Base-by-base conservation (phyloP, 2,797 vertebrate genomes). In the Poecilia gillii region DNA sequence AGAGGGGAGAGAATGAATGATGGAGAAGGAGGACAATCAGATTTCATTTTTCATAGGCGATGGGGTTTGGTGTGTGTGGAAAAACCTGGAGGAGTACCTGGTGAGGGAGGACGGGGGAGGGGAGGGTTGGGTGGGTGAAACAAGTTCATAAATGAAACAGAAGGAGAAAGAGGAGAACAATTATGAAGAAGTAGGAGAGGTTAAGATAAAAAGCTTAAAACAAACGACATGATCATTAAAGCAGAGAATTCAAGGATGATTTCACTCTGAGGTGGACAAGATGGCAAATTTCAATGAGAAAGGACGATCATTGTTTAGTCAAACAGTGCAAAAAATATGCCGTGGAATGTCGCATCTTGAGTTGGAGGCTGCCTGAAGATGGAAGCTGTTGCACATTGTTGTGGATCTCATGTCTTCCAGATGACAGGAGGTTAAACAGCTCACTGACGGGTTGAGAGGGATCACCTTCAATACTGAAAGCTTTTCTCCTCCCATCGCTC, bases 41-140 rank as follows among this genome's bases (percentile, higher is more conserved):
- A 91, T 94, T 94, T 94, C 82, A 90, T 87, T 93, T 93, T 93
- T 45, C 25, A 71, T 92, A 84, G 88, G 88, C 16, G 72, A 89
- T 85, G 84, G 6, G 86, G 81, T 84, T 87, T 85, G 88, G 81
- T 79, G 68, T 85, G 46, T 84, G 79, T 82, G 80, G 43, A 85
- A 84, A 87, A 87, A 79, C 11, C 81, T 85, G 72, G 81, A 66
- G 55, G 82, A 68, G 75, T 76, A 46, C 18, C 81, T 76, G 70
- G 79, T 57, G 51, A 75, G 33, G 62, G 77, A 36, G 68, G 33
- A 36, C 78, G 79, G 36, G 62, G 78, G 51, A 47, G 75, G 73
- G 46, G 71, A 20, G 33, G 62, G 33, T 11, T 41, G 41, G 41
- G 74, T 87, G 90, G 91, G 89, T 90, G 87, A 91, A 83, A 79